Base-by-base conservation (phyloP, 1,140 invertebrate genomes). In the Aphaenogaster ashmeadi region DNA sequence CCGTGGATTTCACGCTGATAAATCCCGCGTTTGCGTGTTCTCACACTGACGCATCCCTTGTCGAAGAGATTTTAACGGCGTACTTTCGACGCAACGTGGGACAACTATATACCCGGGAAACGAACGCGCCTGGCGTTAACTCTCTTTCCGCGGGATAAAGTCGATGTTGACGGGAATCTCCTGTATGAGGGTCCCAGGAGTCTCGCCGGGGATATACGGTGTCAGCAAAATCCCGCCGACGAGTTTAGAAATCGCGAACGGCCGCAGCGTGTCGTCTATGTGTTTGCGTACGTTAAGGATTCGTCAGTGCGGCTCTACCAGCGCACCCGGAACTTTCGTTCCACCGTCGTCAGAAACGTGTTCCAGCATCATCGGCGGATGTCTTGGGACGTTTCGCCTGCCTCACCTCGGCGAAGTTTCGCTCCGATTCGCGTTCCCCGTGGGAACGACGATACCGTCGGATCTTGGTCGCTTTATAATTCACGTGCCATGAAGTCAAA, bases 401-500 rank as follows among this genome's bases (percentile, higher is more conserved):
- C 81, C 36, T 38, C 50, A 38, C 33, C 54, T 77, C 80, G 27
- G n/a, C 33, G 2, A 86, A 86, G 77, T 86, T 86, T 81, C 75
- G 60, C 38, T 27, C 64, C 18, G 75, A 44, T 33, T 62, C 58
- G 47, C 72, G 33, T 60, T n/a, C 27, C 50, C 13, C 77, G 11
- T 18, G 50, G 52, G 41, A 86, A 50, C 15, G 62, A 36, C 62
- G 77, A 69, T 69, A 66, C 64, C 52, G 21, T 67, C 47, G 38
- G 64, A 86, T 86, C 64, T 81, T 41, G 50, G 77, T 67, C 54
- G 52, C 50, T 86, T 86, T 41, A 86, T 81, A 83, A 87, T 83
- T 87, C 78, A 72, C 66, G 56, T 79, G 50, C 44, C 66, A 52
- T 87, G 78, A 47, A 50, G 64, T 83, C 54, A 83, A 81, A 69